A percentile compares a stretch with the other conserved stretches of the same genome.
Conservation (phyloP, 2,888 invertebrate genomes). For the Chrysomela aeneicollis region DNA sequence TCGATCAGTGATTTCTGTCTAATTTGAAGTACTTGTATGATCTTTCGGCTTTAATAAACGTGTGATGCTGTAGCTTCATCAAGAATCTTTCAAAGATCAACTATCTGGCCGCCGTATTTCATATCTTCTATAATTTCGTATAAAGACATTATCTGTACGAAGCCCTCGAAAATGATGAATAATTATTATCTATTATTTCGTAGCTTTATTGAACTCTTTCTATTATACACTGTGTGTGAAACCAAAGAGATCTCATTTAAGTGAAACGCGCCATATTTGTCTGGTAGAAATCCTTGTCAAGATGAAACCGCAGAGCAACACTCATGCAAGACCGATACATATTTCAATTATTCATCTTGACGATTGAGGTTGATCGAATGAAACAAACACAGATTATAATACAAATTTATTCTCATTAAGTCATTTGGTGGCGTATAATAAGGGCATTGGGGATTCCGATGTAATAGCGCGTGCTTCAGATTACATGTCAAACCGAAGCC, state of each 20-base stretch:
- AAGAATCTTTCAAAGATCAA: too few relatives aligned
- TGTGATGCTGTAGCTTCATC: too few relatives aligned
- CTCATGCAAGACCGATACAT: background rate
- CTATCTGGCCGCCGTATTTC: too few relatives aligned
- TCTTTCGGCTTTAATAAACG: too few relatives aligned
- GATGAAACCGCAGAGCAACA: background rate
- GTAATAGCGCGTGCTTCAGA: constrained; percentile 5
- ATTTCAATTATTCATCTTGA: constrained; percentile 5
- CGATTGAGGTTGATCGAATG: background rate
- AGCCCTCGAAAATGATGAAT: too few relatives aligned
- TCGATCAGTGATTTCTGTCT: too few relatives aligned
- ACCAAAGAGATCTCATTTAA: background rate
- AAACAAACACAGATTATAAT: constrained; percentile 2
- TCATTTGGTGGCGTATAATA: constrained; percentile 3
- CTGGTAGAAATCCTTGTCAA: background rate
- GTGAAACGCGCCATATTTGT: background rate
- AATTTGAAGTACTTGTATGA: too few relatives aligned
- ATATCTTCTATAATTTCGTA: too few relatives aligned
- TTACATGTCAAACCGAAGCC: background rate
- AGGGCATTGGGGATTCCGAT: constrained; percentile 3
- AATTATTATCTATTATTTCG: too few relatives aligned
- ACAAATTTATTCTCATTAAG: constrained; percentile 7
- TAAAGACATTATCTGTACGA: too few relatives aligned
- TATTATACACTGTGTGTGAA: too few relatives aligned
- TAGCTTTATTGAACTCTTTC: too few relatives aligned